Evolutionary conservation across 2,113 vertebrate genomes (phyloP).

Genomic region (Cyprinodon variegatus): DNA sequence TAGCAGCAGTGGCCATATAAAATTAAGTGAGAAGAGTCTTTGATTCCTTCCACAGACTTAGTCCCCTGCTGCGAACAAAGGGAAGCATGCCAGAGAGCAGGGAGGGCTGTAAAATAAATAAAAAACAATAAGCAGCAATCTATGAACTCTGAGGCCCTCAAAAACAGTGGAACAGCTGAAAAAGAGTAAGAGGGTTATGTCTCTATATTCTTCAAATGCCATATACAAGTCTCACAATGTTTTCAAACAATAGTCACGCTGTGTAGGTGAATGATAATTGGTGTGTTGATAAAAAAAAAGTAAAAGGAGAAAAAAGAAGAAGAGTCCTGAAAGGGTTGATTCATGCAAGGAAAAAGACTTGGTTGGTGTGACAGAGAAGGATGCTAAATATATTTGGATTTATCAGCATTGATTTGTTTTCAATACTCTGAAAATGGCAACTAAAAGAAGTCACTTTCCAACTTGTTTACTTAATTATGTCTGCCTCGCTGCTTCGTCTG

Average conservation of each 20-base stretch:
- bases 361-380: no score
- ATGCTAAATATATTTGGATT: no score
- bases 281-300: no score
- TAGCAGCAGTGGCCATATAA: conserved; percentile 48
- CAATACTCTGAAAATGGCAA: no score
- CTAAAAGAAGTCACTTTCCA: no score
- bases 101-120: conserved; percentile 56
- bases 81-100: conserved; percentile 54
- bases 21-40: conserved; percentile 56
- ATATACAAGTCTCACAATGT: conserved; percentile 2
- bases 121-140: conserved; percentile 24
- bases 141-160: conserved; percentile 17
- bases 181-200: not conserved
- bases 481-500: no score
- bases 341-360: no score
- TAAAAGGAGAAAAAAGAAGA: no score
- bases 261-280: no score
- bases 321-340: no score
- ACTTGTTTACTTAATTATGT: no score
- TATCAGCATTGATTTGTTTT: no score
- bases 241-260: not conserved
- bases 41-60: conserved; percentile 54
- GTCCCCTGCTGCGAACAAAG: conserved; percentile 66
- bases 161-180: conserved; percentile 44
- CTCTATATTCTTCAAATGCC: conserved; percentile 26